phyloP scores from a whole-genome alignment of 1,140 invertebrate genomes.

The Dendrolimus punctatus region DNA sequence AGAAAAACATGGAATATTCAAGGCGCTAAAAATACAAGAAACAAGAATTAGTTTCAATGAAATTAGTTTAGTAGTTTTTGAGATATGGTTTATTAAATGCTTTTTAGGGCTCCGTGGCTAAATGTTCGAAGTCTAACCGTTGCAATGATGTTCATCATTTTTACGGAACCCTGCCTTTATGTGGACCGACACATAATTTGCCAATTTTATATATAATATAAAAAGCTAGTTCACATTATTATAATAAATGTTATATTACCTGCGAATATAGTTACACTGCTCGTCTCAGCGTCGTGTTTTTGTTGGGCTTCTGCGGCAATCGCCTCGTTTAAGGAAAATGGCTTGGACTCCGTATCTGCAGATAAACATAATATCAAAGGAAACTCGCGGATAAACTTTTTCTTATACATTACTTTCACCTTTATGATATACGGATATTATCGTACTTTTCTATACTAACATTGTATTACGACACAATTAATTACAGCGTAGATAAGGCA shows the following conservation, averaged over 20 bases:
- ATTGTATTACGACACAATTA: constrained; percentile 31
- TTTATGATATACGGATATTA: no score
- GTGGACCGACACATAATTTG: no score
- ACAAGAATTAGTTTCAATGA: no score
- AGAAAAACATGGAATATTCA: no score
- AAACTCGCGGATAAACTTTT: not conserved
- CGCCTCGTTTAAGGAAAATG: constrained; percentile 42
- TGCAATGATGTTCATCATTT: no score
- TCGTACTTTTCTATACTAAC: constrained; percentile 3
- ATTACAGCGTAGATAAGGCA: constrained; percentile 29
- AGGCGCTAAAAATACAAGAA: no score
- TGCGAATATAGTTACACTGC: constrained; percentile 11
- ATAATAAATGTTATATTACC: constrained; percentile 7
- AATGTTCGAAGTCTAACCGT: no score
- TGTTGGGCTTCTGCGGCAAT: constrained; percentile 30
- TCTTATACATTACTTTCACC: not conserved
- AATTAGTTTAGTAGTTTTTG: no score
- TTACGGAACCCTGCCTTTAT: no score
- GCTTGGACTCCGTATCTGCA: constrained; percentile 31
- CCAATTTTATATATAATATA: not conserved
- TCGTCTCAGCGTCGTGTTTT: constrained; percentile 12
- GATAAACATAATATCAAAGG: constrained; percentile 5
- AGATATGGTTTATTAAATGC: no score
- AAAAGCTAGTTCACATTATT: constrained; percentile 4
- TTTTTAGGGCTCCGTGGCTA: no score